phyloP scores from a whole-genome alignment of 2,797 vertebrate species.

The Sylvia borin region DNA sequence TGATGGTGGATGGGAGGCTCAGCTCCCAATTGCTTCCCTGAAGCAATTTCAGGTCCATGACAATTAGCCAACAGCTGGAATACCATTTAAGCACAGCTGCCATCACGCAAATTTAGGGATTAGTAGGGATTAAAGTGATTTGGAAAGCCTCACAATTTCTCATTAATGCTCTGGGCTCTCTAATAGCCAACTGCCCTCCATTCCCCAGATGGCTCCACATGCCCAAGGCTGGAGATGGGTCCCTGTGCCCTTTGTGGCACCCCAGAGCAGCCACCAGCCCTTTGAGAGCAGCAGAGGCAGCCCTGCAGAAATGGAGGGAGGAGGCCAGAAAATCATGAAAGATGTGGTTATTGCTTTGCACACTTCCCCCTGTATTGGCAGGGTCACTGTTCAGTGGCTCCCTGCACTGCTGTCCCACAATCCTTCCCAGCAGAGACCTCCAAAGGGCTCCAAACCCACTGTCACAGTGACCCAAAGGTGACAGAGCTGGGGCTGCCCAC shows the following conservation, averaged over 20 bases:
- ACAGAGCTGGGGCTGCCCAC: not conserved
- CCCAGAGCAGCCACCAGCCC: not conserved
- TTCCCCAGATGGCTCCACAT: rapidly evolving
- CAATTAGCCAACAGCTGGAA: conserved; percentile 21
- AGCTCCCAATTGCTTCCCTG: not conserved
- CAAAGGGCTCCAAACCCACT: not conserved
- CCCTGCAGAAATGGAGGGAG: not conserved
- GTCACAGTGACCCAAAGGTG: rapidly evolving
- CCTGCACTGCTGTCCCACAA: not conserved
- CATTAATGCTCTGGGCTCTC: not conserved
- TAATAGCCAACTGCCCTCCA: not conserved
- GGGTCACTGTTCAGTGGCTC: not conserved
- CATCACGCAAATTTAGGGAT: not conserved
- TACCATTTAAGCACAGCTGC: not conserved
- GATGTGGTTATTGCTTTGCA: not conserved
- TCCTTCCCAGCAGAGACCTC: not conserved
- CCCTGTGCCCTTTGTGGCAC: not conserved
- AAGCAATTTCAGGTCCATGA: not conserved
- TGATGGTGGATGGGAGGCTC: not conserved
- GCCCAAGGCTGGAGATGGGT: rapidly evolving
- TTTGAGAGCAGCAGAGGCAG: not conserved
- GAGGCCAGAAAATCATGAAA: not conserved
- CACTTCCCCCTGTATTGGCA: not conserved
- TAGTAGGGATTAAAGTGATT: not conserved
- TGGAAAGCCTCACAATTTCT: not conserved